Evolutionary conservation across 2,797 vertebrate species (phyloP), one percentile per base, ranked within the genome.

Genomic region (Capromys pilorides): DNA sequence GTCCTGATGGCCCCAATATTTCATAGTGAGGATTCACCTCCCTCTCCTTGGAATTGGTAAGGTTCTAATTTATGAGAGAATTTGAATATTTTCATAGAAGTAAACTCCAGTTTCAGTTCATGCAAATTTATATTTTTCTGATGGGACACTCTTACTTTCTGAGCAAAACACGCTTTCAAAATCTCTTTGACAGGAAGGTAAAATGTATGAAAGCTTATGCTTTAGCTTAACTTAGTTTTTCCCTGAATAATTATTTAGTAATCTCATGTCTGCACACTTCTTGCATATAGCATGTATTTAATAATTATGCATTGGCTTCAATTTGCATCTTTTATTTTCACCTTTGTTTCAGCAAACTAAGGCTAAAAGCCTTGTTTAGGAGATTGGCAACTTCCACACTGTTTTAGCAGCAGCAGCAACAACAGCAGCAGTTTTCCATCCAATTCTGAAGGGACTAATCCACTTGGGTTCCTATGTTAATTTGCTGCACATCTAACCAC

Each of bases 391-490:
- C 51, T 93, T 81, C 49, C 22, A 33, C 18, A 26, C 6, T 81
- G 36, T 45, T 66, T 45, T 61, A 93, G 78, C 12, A 57, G 71
- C 36, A 81, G 57, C 31, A 94, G 28, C 61, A 86, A 73, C 71
- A 95, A 59, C 87, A 94, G 66, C 39, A 90, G 78, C 89, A 85
- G 92, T 97, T 96, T 96, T 97, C 75, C 94, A 96, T 88, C 64
- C 0, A 1, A 39, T 94, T 93, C 21, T 4, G 82, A 86, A 97
- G 96, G 91, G 91, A 90, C 86, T 91, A 97, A 93, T 91, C 96
- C 96, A 83, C 89, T 96, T 91, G 95, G 91, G 83, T 94, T 95
- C 71, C 6, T 95, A 81, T 51, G 94, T 88, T 97, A 94, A 96
- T 95, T 97, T 10, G 0, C 88, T 61, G 86, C 79, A 90, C 59